Base-by-base conservation (phyloP, 1,140 invertebrate species). In the Lordiphosa stackelbergi region DNA sequence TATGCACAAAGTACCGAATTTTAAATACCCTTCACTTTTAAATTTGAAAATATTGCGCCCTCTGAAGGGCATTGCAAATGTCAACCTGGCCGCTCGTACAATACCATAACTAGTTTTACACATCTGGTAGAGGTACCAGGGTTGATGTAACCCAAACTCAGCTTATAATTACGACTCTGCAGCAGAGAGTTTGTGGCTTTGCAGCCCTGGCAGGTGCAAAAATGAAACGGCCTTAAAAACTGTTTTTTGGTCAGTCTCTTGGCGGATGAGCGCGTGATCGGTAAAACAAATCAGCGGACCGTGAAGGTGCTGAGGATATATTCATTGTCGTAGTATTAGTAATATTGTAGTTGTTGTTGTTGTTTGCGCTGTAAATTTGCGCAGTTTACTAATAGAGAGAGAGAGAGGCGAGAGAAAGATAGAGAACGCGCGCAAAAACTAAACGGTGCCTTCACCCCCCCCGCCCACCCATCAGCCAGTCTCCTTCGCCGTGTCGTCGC, bases 301-400 rank as follows among this genome's bases (percentile, higher is more conserved):
- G 75, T 79, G 75, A 81, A 79, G 74, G 75, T 79, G 77, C 40
- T 74, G 77, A 79, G 75, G 75, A 79, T 81, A 71, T 71, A 45
- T 45, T 45, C 79, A 60, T 52, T 53, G 47, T 51, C 42, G 38
- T 35, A 38, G 16, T 34, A 22, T 53, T 31, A 49, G 38, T 71
- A 62, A 51, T 53, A 65, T 63, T 57, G 64, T 55, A 51, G 56
- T 54, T 66, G 66, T 37, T 70, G 73, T 36, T 73, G 66, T 42
- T 63, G 66, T 45, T 62, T 57, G 46, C 51, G 61, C 40, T 79
- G 75, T 69, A 71, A 66, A 81, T 79, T 79, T 79, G 71, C 74
- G 66, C 75, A 79, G 72, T 70, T 63, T 31, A 69, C 43, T 48
- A 45, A 63, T 45, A 55, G 38, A 54, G 16, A 16, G 2, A n/a